Conservation (phyloP, 2,888 invertebrate species). For the Oxyteleia sp. region DNA sequence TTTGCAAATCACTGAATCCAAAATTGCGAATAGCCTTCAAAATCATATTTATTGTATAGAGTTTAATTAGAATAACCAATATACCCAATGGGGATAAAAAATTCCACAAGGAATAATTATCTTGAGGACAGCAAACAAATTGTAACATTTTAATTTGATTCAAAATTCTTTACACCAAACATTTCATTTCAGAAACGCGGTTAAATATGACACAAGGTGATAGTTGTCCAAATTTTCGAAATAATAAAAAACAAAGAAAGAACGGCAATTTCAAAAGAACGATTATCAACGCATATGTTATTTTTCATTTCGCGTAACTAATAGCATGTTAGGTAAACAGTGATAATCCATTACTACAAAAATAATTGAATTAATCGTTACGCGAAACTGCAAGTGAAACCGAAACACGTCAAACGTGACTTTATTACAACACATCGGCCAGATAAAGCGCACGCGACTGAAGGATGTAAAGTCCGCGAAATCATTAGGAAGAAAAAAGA, state of each 20-base stretch:
- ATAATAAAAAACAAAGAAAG: background rate
- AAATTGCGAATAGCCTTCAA: slow-evolving; percentile 20
- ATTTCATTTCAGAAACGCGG: background rate
- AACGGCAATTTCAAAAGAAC: background rate
- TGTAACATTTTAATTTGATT: background rate
- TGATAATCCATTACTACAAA: slow-evolving; percentile 22
- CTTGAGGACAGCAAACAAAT: background rate
- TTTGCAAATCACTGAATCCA: slow-evolving; percentile 15
- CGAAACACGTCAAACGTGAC: slow-evolving; percentile 75
- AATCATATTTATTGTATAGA: slow-evolving; percentile 15
- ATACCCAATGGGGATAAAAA: slow-evolving; percentile 1
- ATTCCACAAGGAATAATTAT: background rate
- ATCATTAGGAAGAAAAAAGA: slow-evolving; percentile 15
- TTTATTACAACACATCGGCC: slow-evolving; percentile 70
- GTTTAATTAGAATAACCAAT: slow-evolving; percentile 8
- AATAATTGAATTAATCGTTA: slow-evolving; percentile 42
- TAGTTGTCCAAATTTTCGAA: background rate
- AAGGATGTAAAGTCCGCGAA: slow-evolving; percentile 42
- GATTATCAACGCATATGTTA: background rate
- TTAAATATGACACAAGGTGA: too few relatives aligned
- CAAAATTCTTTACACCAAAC: background rate
- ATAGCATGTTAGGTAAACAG: background rate
- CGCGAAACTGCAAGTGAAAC: slow-evolving; percentile 60
- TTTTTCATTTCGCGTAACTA: background rate
- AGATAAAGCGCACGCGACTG: slow-evolving; percentile 76